These are phyloP conservation scores for Drosophila murphyi DNA, from an alignment of 1,140 invertebrate species.

Conservation along the genomic window DNA sequence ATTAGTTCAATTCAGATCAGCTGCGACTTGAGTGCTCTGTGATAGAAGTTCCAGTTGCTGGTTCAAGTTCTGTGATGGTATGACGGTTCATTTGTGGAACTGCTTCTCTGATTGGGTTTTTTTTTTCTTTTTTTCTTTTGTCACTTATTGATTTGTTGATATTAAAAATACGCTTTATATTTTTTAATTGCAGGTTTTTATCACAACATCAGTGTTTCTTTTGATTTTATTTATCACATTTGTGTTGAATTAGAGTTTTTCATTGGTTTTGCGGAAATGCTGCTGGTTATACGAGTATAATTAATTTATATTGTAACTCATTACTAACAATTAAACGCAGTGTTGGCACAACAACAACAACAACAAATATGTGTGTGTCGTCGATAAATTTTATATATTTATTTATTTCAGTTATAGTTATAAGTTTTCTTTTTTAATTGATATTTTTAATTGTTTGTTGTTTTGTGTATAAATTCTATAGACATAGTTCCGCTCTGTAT, in stretches of 20 bases:
- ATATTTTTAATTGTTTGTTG: slow-evolving; percentile 19
- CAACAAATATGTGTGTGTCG: slow-evolving; percentile 20
- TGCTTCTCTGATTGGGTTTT: not conserved
- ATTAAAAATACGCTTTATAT: slow-evolving; percentile 21
- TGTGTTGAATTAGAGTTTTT: slow-evolving; percentile 28
- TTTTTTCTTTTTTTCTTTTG: slow-evolving; percentile 3
- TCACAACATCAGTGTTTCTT: slow-evolving; percentile 36
- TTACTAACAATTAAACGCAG: slow-evolving; percentile 50
- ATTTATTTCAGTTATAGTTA: slow-evolving; percentile 11
- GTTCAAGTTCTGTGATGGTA: slow-evolving; percentile 3
- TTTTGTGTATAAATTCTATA: slow-evolving; percentile 15
- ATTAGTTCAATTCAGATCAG: slow-evolving; percentile 37
- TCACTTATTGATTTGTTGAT: slow-evolving; percentile 13
- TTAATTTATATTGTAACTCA: slow-evolving; percentile 21
- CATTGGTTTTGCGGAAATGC: slow-evolving; percentile 64
- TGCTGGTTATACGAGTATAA: slow-evolving; percentile 41
- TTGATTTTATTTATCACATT: slow-evolving; percentile 57
- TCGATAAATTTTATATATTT: slow-evolving; percentile 31
- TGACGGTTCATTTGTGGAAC: slow-evolving; percentile 39
- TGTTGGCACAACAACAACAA: slow-evolving; percentile 54
- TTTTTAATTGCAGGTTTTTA: slow-evolving; percentile 31
- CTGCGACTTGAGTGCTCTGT: slow-evolving; percentile 7
- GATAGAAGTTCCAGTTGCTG: slow-evolving; percentile 4
- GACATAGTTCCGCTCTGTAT: slow-evolving; percentile 56
- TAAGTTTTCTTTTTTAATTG: slow-evolving; percentile 21